Conservation (phyloP, 2,797 vertebrate species). For the Acrocephalus scirpaceus region DNA sequence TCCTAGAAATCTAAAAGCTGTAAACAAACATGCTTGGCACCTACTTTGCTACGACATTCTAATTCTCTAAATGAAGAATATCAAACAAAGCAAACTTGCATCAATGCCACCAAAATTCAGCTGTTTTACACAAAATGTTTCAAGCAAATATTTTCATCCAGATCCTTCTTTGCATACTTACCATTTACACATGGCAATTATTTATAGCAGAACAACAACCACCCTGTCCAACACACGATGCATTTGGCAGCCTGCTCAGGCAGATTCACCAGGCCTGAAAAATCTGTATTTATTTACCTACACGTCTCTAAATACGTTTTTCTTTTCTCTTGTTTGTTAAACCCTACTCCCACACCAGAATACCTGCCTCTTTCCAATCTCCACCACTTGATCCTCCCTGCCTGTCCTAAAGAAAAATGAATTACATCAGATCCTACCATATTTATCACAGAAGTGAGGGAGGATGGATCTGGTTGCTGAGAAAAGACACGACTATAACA, state of each 20-base stretch:
- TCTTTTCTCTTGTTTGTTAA: background rate
- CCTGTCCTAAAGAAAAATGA: background rate
- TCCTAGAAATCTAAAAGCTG: background rate
- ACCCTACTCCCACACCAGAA: background rate
- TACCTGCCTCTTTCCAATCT: background rate
- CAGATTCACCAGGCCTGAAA: background rate
- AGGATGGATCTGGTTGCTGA: background rate
- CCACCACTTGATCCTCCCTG: background rate
- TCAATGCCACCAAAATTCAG: background rate
- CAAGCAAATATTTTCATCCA: background rate
- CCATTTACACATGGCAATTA: background rate
- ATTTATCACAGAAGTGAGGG: background rate
- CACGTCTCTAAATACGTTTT: background rate
- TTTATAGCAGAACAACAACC: background rate
- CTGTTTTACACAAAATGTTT: background rate
- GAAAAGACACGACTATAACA: background rate
- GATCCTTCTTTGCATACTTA: slow-evolving; percentile 9
- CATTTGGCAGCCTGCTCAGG: background rate
- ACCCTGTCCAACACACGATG: background rate
- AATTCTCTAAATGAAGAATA: background rate
- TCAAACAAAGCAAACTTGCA: background rate
- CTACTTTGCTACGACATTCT: background rate
- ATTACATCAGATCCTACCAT: background rate
- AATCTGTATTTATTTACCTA: background rate
- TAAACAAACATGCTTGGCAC: background rate